Evolutionary conservation across 1,140 invertebrate genomes (phyloP), one percentile per base, ranked within the genome.

Genomic region (Halictus rubicundus): DNA sequence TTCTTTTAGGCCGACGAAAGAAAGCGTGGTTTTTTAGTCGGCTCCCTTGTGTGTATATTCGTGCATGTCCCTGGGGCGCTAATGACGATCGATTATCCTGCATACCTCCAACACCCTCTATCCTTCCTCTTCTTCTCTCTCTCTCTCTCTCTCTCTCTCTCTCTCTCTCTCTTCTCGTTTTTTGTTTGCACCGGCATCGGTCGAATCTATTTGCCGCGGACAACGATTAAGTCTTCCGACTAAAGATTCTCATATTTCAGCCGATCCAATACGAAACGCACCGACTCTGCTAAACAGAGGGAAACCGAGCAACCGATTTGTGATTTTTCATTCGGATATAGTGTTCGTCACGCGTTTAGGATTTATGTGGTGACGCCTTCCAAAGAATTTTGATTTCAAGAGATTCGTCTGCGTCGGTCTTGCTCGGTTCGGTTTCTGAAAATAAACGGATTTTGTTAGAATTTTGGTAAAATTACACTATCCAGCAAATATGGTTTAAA

Each of bases 71-170:
- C 63, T 81, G 64, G 86, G 84, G 86, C 84, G 86, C 73, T 88
- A 88, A 87, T 86, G 87, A 88, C 86, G 76, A 84, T 87, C 87
- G 87, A 88, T 88, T 87, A 86, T 86, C 80, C 66, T 57, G 82
- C 79, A 85, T 79, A 68, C 73, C 49, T 37, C 23, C 25, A 25
- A 10, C 60, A 27, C 25, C 65, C 46, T 49, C 59, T 37, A 12
- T 42, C 42, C 74, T 75, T 68, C 4, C 25, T 49, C 59, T n/a
- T 16, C 54, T 32, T 27, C 66, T 32, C 25, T 46, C 19, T 2
- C 57, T 16, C 52, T 65, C 10, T 39, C 16, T 21, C n/a, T 69
- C 19, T 21, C 52, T 16, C 7, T 54, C 52, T 16, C 16, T 23
- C 12, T 71, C 57, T 14, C 68, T 60, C n/a, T 68, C 32, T 14